phyloP scores from a whole-genome alignment of 2,113 vertebrate genomes.

The Ondatra zibethicus region DNA sequence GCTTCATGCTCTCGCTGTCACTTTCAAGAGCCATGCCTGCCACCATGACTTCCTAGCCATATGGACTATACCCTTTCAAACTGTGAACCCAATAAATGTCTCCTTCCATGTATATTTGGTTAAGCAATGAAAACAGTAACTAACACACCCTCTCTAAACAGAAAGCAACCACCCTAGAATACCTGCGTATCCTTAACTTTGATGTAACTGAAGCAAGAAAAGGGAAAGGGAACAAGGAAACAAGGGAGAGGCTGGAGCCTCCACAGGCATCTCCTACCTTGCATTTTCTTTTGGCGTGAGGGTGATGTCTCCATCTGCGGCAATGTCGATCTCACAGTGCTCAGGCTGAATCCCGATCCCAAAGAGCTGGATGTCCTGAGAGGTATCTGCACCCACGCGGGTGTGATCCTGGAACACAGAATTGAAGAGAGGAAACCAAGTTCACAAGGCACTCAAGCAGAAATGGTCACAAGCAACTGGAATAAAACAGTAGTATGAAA shows the following conservation, averaged over 20 bases:
- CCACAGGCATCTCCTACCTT: slow-evolving; percentile 87
- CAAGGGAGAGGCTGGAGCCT: accelerated
- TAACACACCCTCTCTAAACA: not conserved
- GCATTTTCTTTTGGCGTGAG: slow-evolving; percentile 94
- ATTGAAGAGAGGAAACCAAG: slow-evolving; percentile 39
- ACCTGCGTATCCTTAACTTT: not conserved
- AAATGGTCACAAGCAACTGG: not conserved
- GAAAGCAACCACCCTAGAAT: not conserved
- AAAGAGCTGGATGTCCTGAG: slow-evolving; percentile 99
- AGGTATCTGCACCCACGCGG: slow-evolving; percentile 95
- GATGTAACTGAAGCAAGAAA: not conserved
- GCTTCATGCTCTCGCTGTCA: no score
- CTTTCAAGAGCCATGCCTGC: no score
- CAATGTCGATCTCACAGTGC: slow-evolving; percentile 95
- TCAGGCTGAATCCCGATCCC: slow-evolving; percentile 98
- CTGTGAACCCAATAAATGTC: not conserved
- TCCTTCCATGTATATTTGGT: not conserved
- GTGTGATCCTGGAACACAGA: slow-evolving; percentile 91
- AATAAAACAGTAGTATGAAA: not conserved
- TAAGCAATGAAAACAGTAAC: not conserved
- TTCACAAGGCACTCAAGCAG: not conserved
- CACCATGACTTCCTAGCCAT: not conserved
- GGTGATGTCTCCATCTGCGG: slow-evolving; percentile 93
- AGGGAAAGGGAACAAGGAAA: not conserved
- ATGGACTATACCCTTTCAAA: not conserved